Evolutionary conservation across 1,140 invertebrate species (phyloP), one percentile per base, ranked within the genome.

Genomic region (Tetraneura akinire): DNA sequence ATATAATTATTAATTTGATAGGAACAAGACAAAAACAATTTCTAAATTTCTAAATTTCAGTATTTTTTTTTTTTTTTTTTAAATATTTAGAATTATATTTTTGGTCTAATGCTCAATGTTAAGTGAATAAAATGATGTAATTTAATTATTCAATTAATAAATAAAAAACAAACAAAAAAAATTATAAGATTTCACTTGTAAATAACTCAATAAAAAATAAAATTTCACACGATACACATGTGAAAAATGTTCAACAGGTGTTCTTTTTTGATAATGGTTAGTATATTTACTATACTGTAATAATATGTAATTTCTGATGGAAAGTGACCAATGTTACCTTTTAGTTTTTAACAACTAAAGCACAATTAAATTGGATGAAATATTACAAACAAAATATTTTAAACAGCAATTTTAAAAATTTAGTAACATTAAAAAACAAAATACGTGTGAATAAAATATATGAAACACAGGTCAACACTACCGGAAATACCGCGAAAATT

Each of bases 401-500:
- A 62, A 78, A 78, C 55, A 26, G 74, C 23, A 78, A 62, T 3
- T 37, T 47, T 37, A 42, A 76, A 45, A 57, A 60, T 1, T 57
- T 21, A 14, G 21, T 55, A 74, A 74, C 21, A 74, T 55, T 37
- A 42, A 42, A 74, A 55, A 55, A n/a, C n/a, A 53, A 16, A 37
- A 53, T 42, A 74, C 32, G 8, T 21, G 37, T 68, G 9, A 23
- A 74, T 74, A n/a, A 47, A 71, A 71, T 49, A 23, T 71, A 29
- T 49, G 26, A 71, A 51, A 51, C 26, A 71, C 14, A 62, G 10
- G 21, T 62, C 14, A 78, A 45, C 53, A 62, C 74, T 78, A 78
- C 37, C 55, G 74, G 42, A 78, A 78, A 78, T 78, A 78, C 5
- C 74, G 29, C 10, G 74, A 78, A 14, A 78, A 78, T 78, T 78